Conservation (phyloP, 2,797 vertebrate species). For the Karalla daura region DNA sequence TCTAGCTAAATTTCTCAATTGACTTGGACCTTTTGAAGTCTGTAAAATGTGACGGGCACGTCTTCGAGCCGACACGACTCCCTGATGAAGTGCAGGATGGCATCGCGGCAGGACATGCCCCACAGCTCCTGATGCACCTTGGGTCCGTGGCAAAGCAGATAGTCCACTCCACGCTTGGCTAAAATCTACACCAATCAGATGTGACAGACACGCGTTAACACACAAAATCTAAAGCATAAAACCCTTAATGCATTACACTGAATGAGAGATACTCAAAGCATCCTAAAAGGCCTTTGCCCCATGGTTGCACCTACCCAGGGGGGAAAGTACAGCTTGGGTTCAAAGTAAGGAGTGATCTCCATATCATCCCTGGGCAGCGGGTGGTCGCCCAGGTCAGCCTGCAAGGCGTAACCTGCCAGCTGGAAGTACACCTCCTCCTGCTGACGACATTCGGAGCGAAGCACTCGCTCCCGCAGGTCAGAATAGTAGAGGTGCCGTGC, state of each 20-base stretch:
- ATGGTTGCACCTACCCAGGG: slow-evolving; percentile 86
- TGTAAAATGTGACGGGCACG: slow-evolving; percentile 93
- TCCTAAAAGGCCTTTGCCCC: not conserved
- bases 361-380: slow-evolving; percentile 65
- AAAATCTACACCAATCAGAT: slow-evolving; percentile 81
- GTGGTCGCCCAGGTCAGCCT: slow-evolving; percentile 90
- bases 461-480: slow-evolving; percentile 89
- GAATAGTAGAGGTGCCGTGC: slow-evolving; percentile 89
- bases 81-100: slow-evolving; percentile 88
- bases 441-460: slow-evolving; percentile 88
- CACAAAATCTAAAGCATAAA: not conserved
- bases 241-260: not conserved
- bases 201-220: not conserved
- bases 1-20: not conserved
- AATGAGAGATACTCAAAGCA: not conserved
- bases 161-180: slow-evolving; percentile 88
- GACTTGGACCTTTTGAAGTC: slow-evolving; percentile 89
- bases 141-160: slow-evolving; percentile 90
- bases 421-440: slow-evolving; percentile 95
- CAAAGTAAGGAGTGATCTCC: slow-evolving; percentile 84
- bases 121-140: slow-evolving; percentile 90
- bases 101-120: slow-evolving; percentile 87
- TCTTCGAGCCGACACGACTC: slow-evolving; percentile 92
- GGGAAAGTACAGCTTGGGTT: slow-evolving; percentile 92
- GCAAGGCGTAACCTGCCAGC: slow-evolving; percentile 90